These are phyloP conservation scores for Cuniculus paca DNA, from an alignment of 2,797 vertebrate species.

Conservation along the genomic window DNA sequence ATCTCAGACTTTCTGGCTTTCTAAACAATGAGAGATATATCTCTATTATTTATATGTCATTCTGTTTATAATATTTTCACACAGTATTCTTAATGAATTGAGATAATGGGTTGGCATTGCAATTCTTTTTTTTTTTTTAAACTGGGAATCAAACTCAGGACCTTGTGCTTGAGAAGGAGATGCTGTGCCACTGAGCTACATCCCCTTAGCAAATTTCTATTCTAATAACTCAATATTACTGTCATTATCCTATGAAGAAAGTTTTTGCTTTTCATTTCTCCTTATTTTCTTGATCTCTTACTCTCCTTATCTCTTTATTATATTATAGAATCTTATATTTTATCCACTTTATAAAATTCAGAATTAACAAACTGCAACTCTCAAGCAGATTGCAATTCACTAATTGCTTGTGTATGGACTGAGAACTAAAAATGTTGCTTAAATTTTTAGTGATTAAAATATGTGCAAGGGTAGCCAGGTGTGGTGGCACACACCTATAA, in stretches of 20 bases:
- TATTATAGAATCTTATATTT: not conserved
- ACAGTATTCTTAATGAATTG: not conserved
- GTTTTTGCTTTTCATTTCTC: not conserved
- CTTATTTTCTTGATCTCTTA: not conserved
- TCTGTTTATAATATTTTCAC: not conserved
- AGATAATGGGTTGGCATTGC: not conserved
- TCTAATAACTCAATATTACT: not conserved
- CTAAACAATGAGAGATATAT: not conserved
- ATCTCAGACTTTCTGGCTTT: not conserved
- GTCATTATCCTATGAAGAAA: not conserved
- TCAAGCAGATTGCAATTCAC: not conserved
- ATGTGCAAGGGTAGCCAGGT: too few relatives aligned
- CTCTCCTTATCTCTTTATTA: not conserved
- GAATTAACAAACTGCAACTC: not conserved
- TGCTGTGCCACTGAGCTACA: too few relatives aligned
- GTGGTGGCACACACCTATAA: too few relatives aligned
- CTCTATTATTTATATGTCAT: not conserved
- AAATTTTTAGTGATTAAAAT: not conserved
- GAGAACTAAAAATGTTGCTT: not conserved
- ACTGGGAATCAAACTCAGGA: too few relatives aligned
- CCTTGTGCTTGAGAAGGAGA: too few relatives aligned
- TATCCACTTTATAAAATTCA: not conserved
- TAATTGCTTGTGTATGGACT: not conserved
- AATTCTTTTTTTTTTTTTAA: too few relatives aligned
- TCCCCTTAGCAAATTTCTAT: not conserved